Evolutionary conservation across 2,888 invertebrate species (phyloP).

Genomic region (Stenodema calcarata): DNA sequence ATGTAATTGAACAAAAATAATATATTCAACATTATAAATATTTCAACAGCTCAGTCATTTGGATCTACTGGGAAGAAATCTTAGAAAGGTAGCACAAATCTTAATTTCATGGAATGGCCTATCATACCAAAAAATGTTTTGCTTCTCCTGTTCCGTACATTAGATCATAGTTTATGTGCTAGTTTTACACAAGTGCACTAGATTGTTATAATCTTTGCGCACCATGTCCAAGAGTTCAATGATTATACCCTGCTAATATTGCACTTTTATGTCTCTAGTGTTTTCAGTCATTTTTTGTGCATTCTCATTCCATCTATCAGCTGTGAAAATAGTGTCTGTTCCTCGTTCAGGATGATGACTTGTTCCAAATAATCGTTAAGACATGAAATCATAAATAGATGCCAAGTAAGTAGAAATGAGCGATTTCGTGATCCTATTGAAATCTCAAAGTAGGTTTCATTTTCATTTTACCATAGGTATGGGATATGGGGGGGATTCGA

Average conservation of each 20-base stretch:
- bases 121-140: background rate
- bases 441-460: too few relatives aligned
- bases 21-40: conserved; percentile 38
- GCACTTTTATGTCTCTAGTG: background rate
- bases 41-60: conserved; percentile 59
- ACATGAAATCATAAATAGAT: too few relatives aligned
- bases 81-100: conserved; percentile 59
- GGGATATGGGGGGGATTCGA: too few relatives aligned
- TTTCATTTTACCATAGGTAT: too few relatives aligned
- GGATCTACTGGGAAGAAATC: conserved; percentile 60
- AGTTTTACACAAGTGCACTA: conserved; percentile 27
- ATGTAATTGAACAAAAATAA: background rate
- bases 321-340: too few relatives aligned
- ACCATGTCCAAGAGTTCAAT: conserved; percentile 4
- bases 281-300: background rate
- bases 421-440: too few relatives aligned
- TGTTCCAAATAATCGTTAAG: too few relatives aligned
- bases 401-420: too few relatives aligned
- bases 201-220: conserved; percentile 35
- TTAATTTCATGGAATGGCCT: conserved; percentile 36
- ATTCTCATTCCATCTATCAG: background rate
- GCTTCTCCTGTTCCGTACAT: conserved; percentile 25
- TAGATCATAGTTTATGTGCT: conserved; percentile 24
- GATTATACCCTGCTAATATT: background rate
- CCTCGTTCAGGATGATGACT: too few relatives aligned